These are phyloP conservation scores for Syrista parreyssii DNA, from an alignment of 2,888 invertebrate genomes.

Conservation along the genomic window DNA sequence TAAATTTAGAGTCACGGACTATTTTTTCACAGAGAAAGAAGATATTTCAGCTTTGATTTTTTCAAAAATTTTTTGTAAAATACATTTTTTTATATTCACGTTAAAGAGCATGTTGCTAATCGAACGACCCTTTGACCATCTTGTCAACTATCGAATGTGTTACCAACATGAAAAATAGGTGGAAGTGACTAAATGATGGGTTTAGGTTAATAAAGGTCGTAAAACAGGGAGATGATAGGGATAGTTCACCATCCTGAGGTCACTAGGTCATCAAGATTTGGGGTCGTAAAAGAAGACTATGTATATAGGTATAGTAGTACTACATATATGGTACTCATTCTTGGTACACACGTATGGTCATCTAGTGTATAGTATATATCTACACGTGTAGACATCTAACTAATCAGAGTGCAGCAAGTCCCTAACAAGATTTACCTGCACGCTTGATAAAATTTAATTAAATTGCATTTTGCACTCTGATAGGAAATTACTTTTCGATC, in stretches of 20 bases:
- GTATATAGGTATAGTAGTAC: background rate
- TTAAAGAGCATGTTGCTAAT: background rate
- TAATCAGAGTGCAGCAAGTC: background rate
- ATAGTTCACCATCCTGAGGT: slow-evolving; percentile 22
- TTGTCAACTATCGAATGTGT: background rate
- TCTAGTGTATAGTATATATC: background rate
- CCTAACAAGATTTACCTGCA: slow-evolving; percentile 37
- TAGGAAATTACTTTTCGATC: slow-evolving; percentile 50
- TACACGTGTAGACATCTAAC: too few species aligned
- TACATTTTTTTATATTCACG: background rate
- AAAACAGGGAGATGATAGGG: background rate
- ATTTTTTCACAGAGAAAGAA: background rate
- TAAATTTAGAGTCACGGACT: background rate
- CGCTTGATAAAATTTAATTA: slow-evolving; percentile 46
- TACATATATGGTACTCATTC: background rate
- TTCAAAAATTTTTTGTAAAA: background rate
- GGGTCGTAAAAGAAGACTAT: slow-evolving; percentile 34
- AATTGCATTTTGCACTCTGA: slow-evolving; percentile 42
- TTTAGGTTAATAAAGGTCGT: background rate
- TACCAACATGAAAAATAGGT: background rate
- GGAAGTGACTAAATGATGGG: background rate
- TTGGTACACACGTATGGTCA: background rate
- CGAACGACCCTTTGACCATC: background rate
- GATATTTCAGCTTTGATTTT: background rate
- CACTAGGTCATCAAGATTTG: slow-evolving; percentile 31